phyloP scores from a whole-genome alignment of 2,797 vertebrate genomes.

The Amblyraja radiata region DNA sequence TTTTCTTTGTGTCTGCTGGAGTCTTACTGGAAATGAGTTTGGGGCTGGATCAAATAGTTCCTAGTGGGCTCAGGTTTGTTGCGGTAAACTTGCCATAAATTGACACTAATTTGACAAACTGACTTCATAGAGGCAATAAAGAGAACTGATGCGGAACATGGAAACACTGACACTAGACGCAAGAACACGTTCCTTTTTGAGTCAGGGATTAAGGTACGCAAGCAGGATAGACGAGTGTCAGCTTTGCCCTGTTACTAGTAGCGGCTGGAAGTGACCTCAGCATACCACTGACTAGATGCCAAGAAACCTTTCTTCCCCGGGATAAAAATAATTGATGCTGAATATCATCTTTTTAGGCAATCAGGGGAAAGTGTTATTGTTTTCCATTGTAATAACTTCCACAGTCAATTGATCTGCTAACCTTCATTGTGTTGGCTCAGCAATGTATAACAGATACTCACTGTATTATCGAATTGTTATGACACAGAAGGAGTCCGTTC shows the following conservation, averaged over 20 bases:
- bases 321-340: neutral
- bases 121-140: slow-evolving; percentile 4
- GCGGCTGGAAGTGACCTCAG: neutral
- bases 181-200: slow-evolving; percentile 18
- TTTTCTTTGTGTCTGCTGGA: neutral
- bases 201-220: neutral
- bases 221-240: neutral
- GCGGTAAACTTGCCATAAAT: slow-evolving; percentile 25
- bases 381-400: neutral
- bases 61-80: neutral
- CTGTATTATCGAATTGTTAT: neutral
- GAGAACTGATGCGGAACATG: slow-evolving; percentile 17
- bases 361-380: neutral
- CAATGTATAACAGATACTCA: neutral
- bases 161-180: neutral
- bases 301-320: neutral
- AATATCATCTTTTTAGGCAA: neutral
- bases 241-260: neutral
- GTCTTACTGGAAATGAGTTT: slow-evolving; percentile 20
- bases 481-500: too few relatives aligned
- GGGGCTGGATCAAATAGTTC: neutral
- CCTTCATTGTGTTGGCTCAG: neutral
- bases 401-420: neutral
- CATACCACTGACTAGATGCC: neutral
- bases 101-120: slow-evolving; percentile 21